Evolutionary conservation across 2,113 vertebrate genomes (phyloP), one percentile per base, ranked within the genome.

Genomic region (Axis porcinus): DNA sequence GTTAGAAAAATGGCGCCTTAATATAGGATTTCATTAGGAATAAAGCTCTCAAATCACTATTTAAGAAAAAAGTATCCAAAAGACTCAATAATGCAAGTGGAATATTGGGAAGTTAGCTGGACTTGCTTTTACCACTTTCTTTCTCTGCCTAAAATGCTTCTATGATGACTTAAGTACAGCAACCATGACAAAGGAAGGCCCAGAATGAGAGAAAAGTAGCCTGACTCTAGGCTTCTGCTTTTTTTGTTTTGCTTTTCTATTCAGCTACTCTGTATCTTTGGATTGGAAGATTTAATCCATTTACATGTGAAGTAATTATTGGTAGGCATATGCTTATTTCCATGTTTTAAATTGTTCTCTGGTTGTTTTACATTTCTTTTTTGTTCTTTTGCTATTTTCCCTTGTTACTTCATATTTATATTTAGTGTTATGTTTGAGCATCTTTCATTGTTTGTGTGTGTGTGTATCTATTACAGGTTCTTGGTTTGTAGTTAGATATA

Each of bases 1-100:
- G 64, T 82, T 33, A 47, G 86, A 96, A 85, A 91, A 97, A 67
- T 40, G 40, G 27, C 76, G 95, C 8, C 58, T 92, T 94, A 89
- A 82, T 0, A 0, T 92, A 62, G 33, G 50, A 70, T 92, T 87
- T 96, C 13, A n/a, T 55, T 50, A 58, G 60, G 67, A 97, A 78
- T 60, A 86, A 82, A 1, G 27, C 83, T 87, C 83, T 94, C 30
- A 17, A 47, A 36, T 70, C 33, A 58, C 2, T 6, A 87, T 79
- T 91, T 19, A 10, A 17, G n/a, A 60, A 14, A 8, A 28, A 43
- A 57, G 40, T 54, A 62, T 8, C 50, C 30, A 28, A n/a, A 92
- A 36, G 28, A 47, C 6, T 70, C 50, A 47, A 52, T 57, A 70
- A n/a, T 45, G 36, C 6, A 45, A 57, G n/a, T 36, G 52, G 40